Conservation (phyloP, 2,797 vertebrate genomes). For the Halcyon smyrnensis region DNA sequence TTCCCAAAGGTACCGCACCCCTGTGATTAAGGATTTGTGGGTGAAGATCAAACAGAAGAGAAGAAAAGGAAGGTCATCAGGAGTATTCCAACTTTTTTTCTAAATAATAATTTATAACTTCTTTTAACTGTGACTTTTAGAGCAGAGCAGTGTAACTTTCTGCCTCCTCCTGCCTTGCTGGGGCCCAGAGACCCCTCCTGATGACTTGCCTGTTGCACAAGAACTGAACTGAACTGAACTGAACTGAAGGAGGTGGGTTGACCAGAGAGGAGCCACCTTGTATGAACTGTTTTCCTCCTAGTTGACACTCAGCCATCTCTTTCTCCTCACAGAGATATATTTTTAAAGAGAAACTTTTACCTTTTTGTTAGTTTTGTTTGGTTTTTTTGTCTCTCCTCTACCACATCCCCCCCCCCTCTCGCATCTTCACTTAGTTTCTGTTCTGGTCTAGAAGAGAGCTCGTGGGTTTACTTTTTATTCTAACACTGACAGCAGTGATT, state of each 20-base stretch:
- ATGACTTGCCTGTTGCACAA: not conserved
- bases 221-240: not conserved
- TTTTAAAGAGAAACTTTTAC: slow-evolving; percentile 63
- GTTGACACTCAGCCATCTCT: slow-evolving; percentile 1
- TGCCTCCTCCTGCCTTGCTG: slow-evolving; percentile 6
- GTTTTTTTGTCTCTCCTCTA: not conserved
- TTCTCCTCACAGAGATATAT: slow-evolving; percentile 68
- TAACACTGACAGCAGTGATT: slow-evolving; percentile 10
- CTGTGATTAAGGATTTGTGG: slow-evolving; percentile 58
- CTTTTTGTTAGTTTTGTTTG: not conserved
- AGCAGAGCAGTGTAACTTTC: slow-evolving; percentile 39
- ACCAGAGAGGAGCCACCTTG: not conserved
- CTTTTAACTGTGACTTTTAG: slow-evolving; percentile 68
- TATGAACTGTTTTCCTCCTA: not conserved
- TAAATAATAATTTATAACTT: slow-evolving; percentile 65
- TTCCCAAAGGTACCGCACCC: slow-evolving; percentile 56
- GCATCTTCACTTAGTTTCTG: too few relatives aligned
- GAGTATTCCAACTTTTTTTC: slow-evolving; percentile 37
- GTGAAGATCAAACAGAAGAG: slow-evolving; percentile 55
- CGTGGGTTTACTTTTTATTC: slow-evolving; percentile 12
- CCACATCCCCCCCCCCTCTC: not conserved
- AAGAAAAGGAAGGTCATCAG: slow-evolving; percentile 40
- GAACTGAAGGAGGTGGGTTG: not conserved
- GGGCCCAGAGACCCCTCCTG: not conserved
- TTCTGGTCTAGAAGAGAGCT: too few relatives aligned